Percentiles rank a stretch among this genome's conserved stretches.
Evolutionary conservation across 2,888 invertebrate genomes (phyloP).

Genomic region (Elegia similella): DNA sequence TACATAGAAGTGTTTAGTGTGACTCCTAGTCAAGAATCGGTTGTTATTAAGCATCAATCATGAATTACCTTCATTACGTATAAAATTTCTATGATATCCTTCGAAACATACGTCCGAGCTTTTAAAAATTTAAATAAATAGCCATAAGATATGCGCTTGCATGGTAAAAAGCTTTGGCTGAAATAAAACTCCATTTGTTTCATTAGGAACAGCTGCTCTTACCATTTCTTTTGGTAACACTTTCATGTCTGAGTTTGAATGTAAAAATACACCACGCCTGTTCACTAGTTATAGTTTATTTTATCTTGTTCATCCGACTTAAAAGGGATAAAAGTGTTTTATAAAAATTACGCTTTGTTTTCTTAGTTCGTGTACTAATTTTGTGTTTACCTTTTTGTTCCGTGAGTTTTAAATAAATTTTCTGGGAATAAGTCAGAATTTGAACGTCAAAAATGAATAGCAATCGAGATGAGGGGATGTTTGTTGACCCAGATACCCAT

Average conservation of each 20-base stretch:
- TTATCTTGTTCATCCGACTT: slow-evolving; percentile 10
- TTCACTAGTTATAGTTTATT: slow-evolving; percentile 41
- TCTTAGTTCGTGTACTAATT: slow-evolving; percentile 10
- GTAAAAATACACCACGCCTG: slow-evolving; percentile 58
- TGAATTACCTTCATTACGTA: too few relatives aligned
- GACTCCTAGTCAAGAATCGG: too few relatives aligned
- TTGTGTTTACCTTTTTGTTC: not conserved
- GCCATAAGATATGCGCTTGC: slow-evolving; percentile 18
- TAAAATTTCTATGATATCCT: too few relatives aligned
- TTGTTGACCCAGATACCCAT: slow-evolving; percentile 10
- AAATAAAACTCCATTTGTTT: slow-evolving; percentile 39
- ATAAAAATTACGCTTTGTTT: not conserved
- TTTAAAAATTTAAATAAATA: slow-evolving; percentile 17
- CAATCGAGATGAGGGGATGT: slow-evolving; percentile 1
- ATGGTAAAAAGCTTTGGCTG: slow-evolving; percentile 28
- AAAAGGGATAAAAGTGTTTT: slow-evolving; percentile 10
- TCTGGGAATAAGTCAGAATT: not conserved
- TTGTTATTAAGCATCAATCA: too few relatives aligned
- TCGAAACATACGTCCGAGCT: not conserved
- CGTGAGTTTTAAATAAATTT: not conserved
- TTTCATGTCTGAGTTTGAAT: slow-evolving; percentile 52
- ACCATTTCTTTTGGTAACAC: slow-evolving; percentile 48
- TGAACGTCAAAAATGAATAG: not conserved
- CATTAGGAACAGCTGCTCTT: slow-evolving; percentile 48
- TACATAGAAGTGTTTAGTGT: not conserved